phyloP scores from a whole-genome alignment of 2,797 vertebrate genomes.

The Dallia pectoralis region DNA sequence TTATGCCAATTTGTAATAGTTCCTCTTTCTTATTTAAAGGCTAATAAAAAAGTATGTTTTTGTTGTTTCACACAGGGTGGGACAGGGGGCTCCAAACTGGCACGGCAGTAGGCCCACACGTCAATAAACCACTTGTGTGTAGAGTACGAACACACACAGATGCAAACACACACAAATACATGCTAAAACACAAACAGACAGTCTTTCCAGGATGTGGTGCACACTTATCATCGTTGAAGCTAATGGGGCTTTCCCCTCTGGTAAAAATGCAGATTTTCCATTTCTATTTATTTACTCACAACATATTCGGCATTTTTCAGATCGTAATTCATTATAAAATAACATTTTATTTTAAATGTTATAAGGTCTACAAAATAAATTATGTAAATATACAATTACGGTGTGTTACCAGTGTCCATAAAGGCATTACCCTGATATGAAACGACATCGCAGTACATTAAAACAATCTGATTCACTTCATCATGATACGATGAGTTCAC shows the following conservation, averaged over 20 bases:
- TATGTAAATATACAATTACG: neutral
- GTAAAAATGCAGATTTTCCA: constrained; percentile 10
- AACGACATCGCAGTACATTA: neutral
- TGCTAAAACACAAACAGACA: constrained; percentile 22
- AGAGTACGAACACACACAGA: neutral
- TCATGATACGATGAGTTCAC: neutral
- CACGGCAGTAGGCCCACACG: too few species aligned
- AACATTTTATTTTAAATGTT: too few species aligned
- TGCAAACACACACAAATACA: constrained; percentile 25
- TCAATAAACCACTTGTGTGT: neutral
- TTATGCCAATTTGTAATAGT: too few species aligned
- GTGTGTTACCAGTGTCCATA: neutral
- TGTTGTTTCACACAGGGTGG: too few species aligned
- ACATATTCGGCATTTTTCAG: neutral
- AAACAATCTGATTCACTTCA: neutral
- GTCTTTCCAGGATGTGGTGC: constrained; percentile 66
- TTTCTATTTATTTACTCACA: constrained; percentile 3
- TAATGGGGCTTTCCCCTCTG: constrained; percentile 57
- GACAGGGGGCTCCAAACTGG: too few species aligned
- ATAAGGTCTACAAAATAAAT: too few species aligned
- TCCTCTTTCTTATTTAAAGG: too few species aligned
- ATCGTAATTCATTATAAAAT: too few species aligned
- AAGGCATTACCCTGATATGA: neutral
- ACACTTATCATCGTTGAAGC: constrained; percentile 62
- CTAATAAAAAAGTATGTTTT: too few species aligned